Base-by-base conservation (phyloP, 2,888 invertebrate species). In the Uropetala carovei region DNA sequence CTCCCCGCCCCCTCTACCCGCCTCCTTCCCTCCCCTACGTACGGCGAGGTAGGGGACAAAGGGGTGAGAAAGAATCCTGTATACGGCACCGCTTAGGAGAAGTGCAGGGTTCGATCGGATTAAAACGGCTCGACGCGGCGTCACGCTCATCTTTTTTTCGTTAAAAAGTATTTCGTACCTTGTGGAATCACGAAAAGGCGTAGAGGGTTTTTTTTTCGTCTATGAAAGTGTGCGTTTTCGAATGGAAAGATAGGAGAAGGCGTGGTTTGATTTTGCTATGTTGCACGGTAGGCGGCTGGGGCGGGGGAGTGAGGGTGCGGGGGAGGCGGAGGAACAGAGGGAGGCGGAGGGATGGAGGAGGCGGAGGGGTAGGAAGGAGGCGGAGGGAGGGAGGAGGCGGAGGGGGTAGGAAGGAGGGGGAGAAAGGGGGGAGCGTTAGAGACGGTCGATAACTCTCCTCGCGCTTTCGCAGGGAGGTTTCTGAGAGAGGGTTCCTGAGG, bases 11-110 rank as follows among this genome's bases (percentile, higher is more conserved):
- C 18, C 64, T n/a, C 9, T 64, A 4, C n/a, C n/a, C 9, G 16
- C 22, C 68, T 22, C 68, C 68, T 68, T 22, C n/a, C 22, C 11
- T 68, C n/a, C 22, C n/a, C 68, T 68, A 18, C 68, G 43, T 22
- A 18, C 68, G 68, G n/a, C 68, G n/a, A 7, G n/a, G n/a, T 9
- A 14, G 64, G n/a, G 64, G 64, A n/a, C 10, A 68, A 68, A 68
- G 68, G 68, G 68, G 68, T 68, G 68, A 68, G 68, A 68, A 68
- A 68, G 64, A 64, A 64, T 64, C 64, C 64, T n/a, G n/a, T 64
- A 64, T 18, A 68, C 68, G 68, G 68, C 10, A n/a, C 68, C 22
- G 68, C 68, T 68, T 18, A 68, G 43, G 43, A 43, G 43, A 68
- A 22, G 68, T 68, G 68, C 68, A 8, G 68, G 68, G 68, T 68